Percentiles rank a stretch among this genome's conserved stretches.
These are phyloP conservation scores for Paratrypauchen microcephalus DNA, from an alignment of 2,797 vertebrate genomes.

Conservation along the genomic window DNA sequence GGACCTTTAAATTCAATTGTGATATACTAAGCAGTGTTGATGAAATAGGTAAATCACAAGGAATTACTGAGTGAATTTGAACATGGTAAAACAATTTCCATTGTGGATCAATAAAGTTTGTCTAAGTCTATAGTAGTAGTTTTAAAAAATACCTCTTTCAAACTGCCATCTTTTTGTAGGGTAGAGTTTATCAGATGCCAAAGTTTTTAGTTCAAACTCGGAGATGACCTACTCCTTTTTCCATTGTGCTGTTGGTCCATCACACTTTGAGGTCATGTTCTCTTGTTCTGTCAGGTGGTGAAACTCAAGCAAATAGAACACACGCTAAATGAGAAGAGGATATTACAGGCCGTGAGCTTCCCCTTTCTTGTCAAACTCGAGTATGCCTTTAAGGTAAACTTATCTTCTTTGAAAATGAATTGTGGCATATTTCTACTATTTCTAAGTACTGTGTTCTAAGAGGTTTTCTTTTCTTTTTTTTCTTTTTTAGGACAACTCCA, in stretches of 20 bases:
- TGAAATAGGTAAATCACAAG: neutral
- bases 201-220: neutral
- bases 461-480: neutral
- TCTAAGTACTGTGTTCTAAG: neutral
- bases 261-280: constrained; percentile 36
- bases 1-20: no score
- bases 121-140: no score
- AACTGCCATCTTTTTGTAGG: neutral
- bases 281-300: constrained; percentile 84
- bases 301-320: constrained; percentile 99
- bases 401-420: neutral
- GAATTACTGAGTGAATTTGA: neutral
- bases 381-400: constrained; percentile 95
- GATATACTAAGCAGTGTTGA: no score
- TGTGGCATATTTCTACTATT: neutral
- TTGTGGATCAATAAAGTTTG: no score
- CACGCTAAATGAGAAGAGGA: constrained; percentile 98
- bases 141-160: neutral
- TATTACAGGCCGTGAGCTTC: constrained; percentile 98
- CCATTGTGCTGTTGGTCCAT: constrained; percentile 18
- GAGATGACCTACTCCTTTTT: neutral
- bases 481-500: constrained; percentile 91
- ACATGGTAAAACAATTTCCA: no score
- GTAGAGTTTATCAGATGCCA: neutral
- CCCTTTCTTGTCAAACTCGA: constrained; percentile 98